phyloP scores from a whole-genome alignment of 2,113 vertebrate genomes.

The Hemiscyllium ocellatum region DNA sequence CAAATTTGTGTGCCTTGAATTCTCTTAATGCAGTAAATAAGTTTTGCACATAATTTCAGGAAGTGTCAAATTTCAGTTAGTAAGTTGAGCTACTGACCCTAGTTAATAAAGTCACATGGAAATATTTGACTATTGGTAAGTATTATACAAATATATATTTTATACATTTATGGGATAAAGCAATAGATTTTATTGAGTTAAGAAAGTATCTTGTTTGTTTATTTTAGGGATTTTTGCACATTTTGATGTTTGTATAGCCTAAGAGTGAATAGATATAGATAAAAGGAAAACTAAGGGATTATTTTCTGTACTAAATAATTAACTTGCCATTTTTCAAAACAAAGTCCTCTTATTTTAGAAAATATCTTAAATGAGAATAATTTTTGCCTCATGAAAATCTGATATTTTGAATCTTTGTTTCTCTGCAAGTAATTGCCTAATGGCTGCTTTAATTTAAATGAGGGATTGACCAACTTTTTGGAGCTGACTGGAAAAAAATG shows the following conservation, averaged over 20 bases:
- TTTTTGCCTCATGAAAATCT: neutral
- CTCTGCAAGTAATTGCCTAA: neutral
- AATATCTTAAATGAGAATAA: neutral
- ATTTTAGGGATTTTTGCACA: neutral
- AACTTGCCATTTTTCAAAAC: neutral
- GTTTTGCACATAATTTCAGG: neutral
- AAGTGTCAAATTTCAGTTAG: conserved; percentile 23
- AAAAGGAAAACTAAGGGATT: neutral
- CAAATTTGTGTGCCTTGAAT: conserved; percentile 18
- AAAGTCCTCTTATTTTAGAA: neutral
- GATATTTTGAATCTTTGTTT: neutral
- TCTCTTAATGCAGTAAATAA: neutral
- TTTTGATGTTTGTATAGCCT: neutral
- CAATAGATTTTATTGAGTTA: conserved; percentile 25
- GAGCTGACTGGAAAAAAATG: neutral
- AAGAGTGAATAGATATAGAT: neutral
- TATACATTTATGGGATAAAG: conserved; percentile 4
- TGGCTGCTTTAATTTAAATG: neutral
- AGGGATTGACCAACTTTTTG: neutral
- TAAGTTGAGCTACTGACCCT: conserved; percentile 14
- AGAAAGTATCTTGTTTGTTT: neutral
- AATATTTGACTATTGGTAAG: neutral
- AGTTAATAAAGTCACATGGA: neutral
- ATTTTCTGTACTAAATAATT: neutral
- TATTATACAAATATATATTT: conserved; percentile 5